Evolutionary conservation across 2,113 vertebrate genomes (phyloP), one percentile per base, ranked within the genome.

Genomic region (Junco hyemalis): DNA sequence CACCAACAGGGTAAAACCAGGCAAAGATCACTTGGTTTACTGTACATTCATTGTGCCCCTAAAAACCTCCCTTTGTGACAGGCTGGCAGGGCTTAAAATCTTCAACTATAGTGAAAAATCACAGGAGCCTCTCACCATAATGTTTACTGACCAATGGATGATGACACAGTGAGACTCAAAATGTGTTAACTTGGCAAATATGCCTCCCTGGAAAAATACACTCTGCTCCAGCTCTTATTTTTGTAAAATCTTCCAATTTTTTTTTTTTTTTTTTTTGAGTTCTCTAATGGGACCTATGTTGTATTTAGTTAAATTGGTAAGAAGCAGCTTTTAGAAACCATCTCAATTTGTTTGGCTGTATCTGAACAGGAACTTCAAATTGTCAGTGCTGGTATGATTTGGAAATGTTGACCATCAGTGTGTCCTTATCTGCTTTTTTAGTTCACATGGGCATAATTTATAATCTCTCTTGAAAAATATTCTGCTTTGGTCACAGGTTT

Each of bases 291-390:
- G 42, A 69, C 36, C 45, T 63, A 25, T 1, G 4, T 65, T 95
- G 51, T 38, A 65, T 66, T 93, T 81, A 74, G 51, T 85, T 88
- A 69, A 93, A 90, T 88, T 71, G 92, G 66, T 70, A 95, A 83
- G 21, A 26, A 81, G 65, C 57, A 95, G 40, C 77, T 87, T 91
- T 90, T 90, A 84, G 77, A 85, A 83, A 61, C 16, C 38, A 91
- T 25, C 42, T 36, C 80, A 78, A 22, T 56, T 83, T 88, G 26
- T 83, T 57, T 36, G 65, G 29, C 20, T 60, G 14, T 21, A 64
- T 40, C 23, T 38, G 45, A 94, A 26, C 5, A 78, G 25, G 33
- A 86, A 56, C 31, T 38, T 38, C 69, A 86, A 94, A 64, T 31
- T 56, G 51, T 61, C 76, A 82, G 79, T 3, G 42, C 57, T 72